Evolutionary conservation across 1,140 invertebrate species (phyloP).

Genomic region (Chelonus insularis): DNA sequence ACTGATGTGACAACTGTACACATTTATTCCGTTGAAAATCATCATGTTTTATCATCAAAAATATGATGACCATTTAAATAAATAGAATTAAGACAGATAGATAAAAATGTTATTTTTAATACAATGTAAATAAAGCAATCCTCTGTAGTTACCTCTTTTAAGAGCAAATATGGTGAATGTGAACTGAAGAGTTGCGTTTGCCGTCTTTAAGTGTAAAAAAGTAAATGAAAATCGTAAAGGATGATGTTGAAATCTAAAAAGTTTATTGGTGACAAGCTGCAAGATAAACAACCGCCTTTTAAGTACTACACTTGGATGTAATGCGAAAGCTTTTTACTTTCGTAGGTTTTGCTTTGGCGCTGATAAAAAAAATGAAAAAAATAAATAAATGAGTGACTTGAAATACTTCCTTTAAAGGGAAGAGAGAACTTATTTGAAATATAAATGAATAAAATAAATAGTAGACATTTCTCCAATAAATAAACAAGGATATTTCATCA

Average conservation of each 20-base stretch:
- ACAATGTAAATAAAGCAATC: conserved; percentile 1
- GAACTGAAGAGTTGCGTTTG: not conserved
- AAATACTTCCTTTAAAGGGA: too few species aligned
- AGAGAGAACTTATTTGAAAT: too few species aligned
- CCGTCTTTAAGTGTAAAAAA: not conserved
- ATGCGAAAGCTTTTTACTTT: conserved; percentile 19
- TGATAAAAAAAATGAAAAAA: too few species aligned
- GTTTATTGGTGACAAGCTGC: conserved; percentile 27
- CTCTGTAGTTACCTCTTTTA: not conserved
- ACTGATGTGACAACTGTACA: not conserved
- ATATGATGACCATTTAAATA: not conserved
- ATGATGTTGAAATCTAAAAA: not conserved
- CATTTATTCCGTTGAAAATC: too few species aligned
- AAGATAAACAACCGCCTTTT: conserved; percentile 31
- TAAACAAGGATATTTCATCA: too few species aligned
- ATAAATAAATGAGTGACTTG: too few species aligned
- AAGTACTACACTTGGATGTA: conserved; percentile 18
- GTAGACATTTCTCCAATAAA: too few species aligned
- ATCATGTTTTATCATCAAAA: not conserved
- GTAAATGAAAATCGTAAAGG: conserved; percentile 15
- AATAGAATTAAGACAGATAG: not conserved
- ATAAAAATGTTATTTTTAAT: not conserved
- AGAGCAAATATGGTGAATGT: not conserved
- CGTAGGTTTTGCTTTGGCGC: too few species aligned
- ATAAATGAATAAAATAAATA: too few species aligned